Evolutionary conservation across 2,797 vertebrate species (phyloP).

Genomic region (Tinamus major): DNA sequence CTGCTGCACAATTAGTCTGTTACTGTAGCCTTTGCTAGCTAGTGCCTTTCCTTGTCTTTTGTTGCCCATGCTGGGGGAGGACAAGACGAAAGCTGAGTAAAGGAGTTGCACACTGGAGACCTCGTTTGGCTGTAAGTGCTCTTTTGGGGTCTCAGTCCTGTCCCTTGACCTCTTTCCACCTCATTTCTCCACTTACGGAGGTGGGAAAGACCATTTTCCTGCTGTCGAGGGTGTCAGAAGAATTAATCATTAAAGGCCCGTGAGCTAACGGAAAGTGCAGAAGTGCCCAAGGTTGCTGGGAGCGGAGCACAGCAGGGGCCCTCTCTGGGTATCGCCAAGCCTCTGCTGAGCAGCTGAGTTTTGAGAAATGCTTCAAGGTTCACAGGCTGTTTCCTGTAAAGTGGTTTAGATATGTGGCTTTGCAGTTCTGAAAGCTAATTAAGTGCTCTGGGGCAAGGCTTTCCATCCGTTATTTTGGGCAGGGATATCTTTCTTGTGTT

Average conservation of each 20-base stretch:
- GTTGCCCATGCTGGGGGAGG: accelerated
- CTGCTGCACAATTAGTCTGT: neutral
- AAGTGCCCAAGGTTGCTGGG: neutral
- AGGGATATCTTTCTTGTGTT: neutral
- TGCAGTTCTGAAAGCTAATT: neutral
- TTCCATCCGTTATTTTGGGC: neutral
- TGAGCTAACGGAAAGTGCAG: neutral
- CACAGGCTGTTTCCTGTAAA: neutral
- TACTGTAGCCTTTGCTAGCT: neutral
- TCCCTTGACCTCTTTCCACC: neutral
- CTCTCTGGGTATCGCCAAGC: neutral
- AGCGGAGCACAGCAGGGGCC: neutral
- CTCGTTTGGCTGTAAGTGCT: neutral
- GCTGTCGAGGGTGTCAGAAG: neutral
- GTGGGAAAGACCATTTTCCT: neutral
- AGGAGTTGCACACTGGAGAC: accelerated
- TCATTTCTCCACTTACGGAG: neutral
- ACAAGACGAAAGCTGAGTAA: neutral
- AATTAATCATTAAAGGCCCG: neutral
- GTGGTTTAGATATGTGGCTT: neutral
- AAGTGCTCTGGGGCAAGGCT: neutral
- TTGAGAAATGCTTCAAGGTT: slow-evolving; percentile 5
- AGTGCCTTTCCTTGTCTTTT: neutral
- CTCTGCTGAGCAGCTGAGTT: neutral
- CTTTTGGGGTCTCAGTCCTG: neutral